Conservation (phyloP, 2,113 vertebrate genomes). For the Gadus chalcogrammus region DNA sequence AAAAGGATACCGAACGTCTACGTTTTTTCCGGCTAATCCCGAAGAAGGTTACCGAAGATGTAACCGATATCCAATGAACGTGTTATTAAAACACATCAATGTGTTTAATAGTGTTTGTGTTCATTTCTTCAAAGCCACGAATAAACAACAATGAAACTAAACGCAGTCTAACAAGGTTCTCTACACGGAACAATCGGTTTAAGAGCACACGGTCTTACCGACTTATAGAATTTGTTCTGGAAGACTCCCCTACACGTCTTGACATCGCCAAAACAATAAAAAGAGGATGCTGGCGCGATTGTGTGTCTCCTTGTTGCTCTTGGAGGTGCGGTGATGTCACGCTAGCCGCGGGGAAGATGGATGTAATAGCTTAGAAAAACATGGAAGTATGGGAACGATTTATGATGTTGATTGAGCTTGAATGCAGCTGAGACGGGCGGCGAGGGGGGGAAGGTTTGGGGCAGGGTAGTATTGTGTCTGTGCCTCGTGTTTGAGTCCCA, state of each 20-base stretch:
- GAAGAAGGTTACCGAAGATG: no score
- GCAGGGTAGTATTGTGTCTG: no score
- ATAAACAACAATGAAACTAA: no score
- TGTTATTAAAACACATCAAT: no score
- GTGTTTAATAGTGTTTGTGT: no score
- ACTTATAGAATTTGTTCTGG: constrained; percentile 29
- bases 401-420: constrained; percentile 13
- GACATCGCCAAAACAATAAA: constrained; percentile 52
- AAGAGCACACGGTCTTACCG: neutral
- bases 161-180: no score
- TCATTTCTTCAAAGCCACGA: no score
- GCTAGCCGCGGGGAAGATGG: constrained; percentile 17
- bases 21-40: no score
- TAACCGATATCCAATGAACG: no score
- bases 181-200: neutral
- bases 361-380: neutral
- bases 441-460: no score
- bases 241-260: constrained; percentile 30
- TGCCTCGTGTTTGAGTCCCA: no score
- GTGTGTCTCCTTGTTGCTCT: constrained; percentile 39
- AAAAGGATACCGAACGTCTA: no score
- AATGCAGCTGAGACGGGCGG: constrained; percentile 1
- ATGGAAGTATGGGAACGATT: neutral
- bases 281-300: constrained; percentile 21
- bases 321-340: constrained; percentile 31